Base-by-base conservation (phyloP, 2,113 vertebrate species). In the Cynopterus brachyotis region DNA sequence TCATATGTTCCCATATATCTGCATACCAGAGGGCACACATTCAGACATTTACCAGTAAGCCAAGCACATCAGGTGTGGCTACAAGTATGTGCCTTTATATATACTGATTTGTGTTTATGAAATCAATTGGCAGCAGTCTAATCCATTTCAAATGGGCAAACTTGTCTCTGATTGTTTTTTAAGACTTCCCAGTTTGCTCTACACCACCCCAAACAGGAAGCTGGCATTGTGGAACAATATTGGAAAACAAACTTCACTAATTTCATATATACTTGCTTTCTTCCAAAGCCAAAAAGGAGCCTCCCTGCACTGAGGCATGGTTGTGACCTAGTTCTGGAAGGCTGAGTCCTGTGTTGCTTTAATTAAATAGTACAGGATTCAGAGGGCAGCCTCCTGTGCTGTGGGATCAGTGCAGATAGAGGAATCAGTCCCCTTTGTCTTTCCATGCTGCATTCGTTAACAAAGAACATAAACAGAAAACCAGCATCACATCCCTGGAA, bases 261-360 rank as follows among this genome's bases (percentile, higher is more conserved):
- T 79, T 40, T 40, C 20, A 12, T 5, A n/a, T 37, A 32, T 2
- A 3, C 59, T 59, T 8, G 42, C 45, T 81, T 73, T 69, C 35
- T 78, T 19, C 55, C 2, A 60, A 73, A 94, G 22, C 26, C 12
- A 6, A 80, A 80, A 72, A 60, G 70, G 30, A 64, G 47, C 28
- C 40, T 80, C 10, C 37, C 64, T 42, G 50, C 45, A 59, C 35
- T 0, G 15, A 92, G 80, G 55, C 72, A 28, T 6, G n/a, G 40
- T n/a, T 59, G 66, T 89, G 95, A 95, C 80, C 81, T 80, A 87
- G 62, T 94, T 97, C 95, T 42, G 73, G 64, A 86, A 91, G 73
- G 55, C 72, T 1, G 4, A 42, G 45, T 60, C 78, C 40, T 67
- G 16, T 37, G 62, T 30, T 66, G 32, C 42, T 89, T 91, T 93